Percentiles rank a stretch among this genome's conserved stretches.
Conservation (phyloP, 2,113 vertebrate species). For the Tympanuchus pallidicinctus region DNA sequence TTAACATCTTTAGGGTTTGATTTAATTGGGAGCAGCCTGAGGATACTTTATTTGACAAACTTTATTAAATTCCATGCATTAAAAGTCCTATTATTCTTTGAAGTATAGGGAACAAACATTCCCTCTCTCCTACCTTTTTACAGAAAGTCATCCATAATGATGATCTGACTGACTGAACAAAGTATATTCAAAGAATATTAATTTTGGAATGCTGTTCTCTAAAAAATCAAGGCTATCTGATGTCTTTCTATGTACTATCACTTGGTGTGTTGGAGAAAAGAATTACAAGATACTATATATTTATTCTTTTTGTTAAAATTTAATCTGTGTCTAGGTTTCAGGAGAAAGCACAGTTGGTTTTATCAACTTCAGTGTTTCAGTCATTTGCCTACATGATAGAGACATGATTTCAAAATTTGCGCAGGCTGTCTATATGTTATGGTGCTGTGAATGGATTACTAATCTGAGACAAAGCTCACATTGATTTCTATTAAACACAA, state of each 20-base stretch:
- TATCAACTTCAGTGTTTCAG: neutral
- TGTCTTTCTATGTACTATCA: neutral
- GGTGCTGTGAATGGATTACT: neutral
- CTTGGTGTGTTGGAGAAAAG: neutral
- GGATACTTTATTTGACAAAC: neutral
- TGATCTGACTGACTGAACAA: neutral
- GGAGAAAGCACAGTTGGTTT: neutral
- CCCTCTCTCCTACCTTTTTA: neutral
- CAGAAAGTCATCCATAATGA: neutral
- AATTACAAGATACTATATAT: neutral
- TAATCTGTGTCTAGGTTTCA: neutral
- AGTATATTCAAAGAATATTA: neutral
- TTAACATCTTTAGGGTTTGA: rapidly evolving
- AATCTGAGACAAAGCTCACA: neutral
- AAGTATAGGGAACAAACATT: neutral
- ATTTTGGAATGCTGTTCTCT: neutral
- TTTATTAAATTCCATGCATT: neutral
- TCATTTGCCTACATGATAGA: neutral
- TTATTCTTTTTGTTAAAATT: neutral
- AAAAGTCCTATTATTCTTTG: neutral
- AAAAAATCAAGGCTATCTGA: neutral
- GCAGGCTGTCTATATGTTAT: neutral
- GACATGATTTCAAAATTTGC: neutral
- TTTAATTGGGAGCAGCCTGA: neutral
- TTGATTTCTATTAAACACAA: neutral